Conservation (phyloP, 2,888 invertebrate species). For the Elaeidobius kamerunicus region DNA sequence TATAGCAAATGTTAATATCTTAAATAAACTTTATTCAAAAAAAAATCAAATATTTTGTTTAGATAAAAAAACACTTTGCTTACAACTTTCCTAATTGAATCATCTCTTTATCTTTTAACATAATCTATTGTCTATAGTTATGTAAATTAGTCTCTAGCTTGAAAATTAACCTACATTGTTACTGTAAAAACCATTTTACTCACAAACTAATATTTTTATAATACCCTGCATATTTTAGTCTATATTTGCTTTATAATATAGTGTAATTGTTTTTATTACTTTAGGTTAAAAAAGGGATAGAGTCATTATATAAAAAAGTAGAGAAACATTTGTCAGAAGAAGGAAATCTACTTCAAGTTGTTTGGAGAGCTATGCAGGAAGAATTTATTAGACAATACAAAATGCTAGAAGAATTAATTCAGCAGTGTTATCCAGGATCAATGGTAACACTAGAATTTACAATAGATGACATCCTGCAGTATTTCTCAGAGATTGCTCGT, state of each 20-base stretch:
- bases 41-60: too few relatives aligned
- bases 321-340: conserved; percentile 97
- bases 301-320: conserved; percentile 90
- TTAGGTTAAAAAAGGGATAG: conserved; percentile 87
- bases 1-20: too few relatives aligned
- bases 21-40: too few relatives aligned
- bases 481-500: conserved; percentile 97
- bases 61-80: too few relatives aligned
- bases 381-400: conserved; percentile 97
- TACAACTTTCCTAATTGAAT: too few relatives aligned
- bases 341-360: conserved; percentile 91
- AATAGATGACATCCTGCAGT: conserved; percentile 91
- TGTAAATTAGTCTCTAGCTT: too few relatives aligned
- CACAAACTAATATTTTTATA: too few relatives aligned
- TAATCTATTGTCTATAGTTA: too few relatives aligned
- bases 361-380: conserved; percentile 99
- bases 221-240: neutral
- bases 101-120: too few relatives aligned
- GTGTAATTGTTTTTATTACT: conserved; percentile 16
- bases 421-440: conserved; percentile 94
- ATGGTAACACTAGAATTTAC: conserved; percentile 92
- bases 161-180: too few relatives aligned
- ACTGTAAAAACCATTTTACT: too few relatives aligned
- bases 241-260: neutral
- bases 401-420: conserved; percentile 87